Evolutionary conservation across 2,113 vertebrate genomes (phyloP), one percentile per base, ranked within the genome.

Genomic region (Gallinago media): DNA sequence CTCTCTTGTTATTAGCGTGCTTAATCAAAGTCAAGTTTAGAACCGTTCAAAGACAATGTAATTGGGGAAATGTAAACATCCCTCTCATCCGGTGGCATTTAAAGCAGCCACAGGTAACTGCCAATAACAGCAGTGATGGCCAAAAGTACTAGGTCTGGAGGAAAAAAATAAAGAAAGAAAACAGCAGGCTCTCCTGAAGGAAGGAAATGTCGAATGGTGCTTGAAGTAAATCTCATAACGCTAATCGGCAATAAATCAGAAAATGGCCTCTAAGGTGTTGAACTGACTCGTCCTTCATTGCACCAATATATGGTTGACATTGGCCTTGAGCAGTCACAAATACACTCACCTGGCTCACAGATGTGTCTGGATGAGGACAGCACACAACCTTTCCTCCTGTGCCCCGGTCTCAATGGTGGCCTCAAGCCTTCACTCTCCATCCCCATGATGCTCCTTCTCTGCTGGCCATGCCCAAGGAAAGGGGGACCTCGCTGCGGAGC

Each of bases 11-110:
- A 97, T 97, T 97, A 97, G 88, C n/a, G 5, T 67, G 81, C 71
- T 92, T 98, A 96, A 97, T 98, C 98, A 97, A 97, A 98, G 97
- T 97, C 97, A 97, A 98, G 97, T 98, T 75, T 96, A 95, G 92
- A 97, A 97, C 65, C 59, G 12, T 94, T 97, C 80, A 93, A 93
- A 98, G 95, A 95, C 90, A 89, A 47, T 29, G 73, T 81, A 95
- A 96, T 85, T 65, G 89, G 78, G 91, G 76, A 85, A 81, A 92
- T 80, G 38, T 58, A 93, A 91, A 94, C 94, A 95, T 66, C 92
- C 85, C 89, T 61, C 11, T 0, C 59, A 89, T 78, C 63, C 26
- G 0, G 65, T 81, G 92, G 93, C 81, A 92, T 97, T 96, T 96
- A 87, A 40, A 89, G 63, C 90, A 96, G 89, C 61, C 86, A 88